These are phyloP conservation scores for Choloepus hoffmanni DNA, from an alignment of 2,113 vertebrate genomes.

Conservation along the genomic window DNA sequence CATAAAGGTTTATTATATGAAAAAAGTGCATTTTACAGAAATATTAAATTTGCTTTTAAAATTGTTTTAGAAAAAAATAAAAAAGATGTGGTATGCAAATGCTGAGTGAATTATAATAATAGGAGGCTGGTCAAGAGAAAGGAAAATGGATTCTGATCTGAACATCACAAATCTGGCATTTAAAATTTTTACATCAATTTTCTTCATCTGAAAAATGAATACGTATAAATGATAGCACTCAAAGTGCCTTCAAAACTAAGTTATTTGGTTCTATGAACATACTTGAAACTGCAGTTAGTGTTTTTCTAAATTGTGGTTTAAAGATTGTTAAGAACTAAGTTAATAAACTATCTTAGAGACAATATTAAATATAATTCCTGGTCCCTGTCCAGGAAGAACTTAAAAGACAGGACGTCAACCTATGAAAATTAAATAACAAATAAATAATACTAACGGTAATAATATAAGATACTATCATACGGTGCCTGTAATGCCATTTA, in stretches of 20 bases:
- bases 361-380: constrained; percentile 57
- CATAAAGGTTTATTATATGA: neutral
- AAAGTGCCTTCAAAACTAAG: constrained; percentile 47
- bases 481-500: neutral
- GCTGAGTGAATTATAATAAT: neutral
- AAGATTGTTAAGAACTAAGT: constrained; percentile 4
- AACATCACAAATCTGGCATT: neutral
- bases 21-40: neutral
- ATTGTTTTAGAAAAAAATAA: neutral
- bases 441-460: constrained; percentile 13
- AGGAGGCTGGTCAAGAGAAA: neutral
- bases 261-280: constrained; percentile 25
- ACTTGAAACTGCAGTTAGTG: constrained; percentile 34
- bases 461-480: constrained; percentile 18
- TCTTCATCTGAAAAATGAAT: constrained; percentile 21
- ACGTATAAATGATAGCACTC: neutral
- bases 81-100: neutral
- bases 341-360: constrained; percentile 40
- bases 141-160: neutral
- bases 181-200: neutral
- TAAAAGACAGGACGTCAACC: constrained; percentile 2
- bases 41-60: neutral
- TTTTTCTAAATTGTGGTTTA: constrained; percentile 40
- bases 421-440: constrained; percentile 31
- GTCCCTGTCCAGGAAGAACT: neutral